These are phyloP conservation scores for Ia io DNA, from an alignment of 2,113 vertebrate genomes.

Conservation along the genomic window DNA sequence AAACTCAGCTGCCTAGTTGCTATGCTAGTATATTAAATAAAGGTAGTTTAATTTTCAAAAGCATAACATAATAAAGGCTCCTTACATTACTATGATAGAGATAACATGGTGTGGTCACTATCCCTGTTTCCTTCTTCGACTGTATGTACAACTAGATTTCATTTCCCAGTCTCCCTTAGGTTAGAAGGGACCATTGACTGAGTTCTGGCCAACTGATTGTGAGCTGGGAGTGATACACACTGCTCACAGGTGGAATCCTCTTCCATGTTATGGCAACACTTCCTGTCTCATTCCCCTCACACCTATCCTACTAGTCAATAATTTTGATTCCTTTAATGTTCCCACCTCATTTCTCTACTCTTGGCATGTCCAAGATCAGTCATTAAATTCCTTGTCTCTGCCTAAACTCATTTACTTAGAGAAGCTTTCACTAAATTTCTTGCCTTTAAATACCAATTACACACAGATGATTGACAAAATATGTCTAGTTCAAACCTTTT, in stretches of 20 bases:
- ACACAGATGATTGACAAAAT: background rate
- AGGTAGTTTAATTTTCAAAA: background rate
- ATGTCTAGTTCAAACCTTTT: background rate
- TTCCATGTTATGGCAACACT: background rate
- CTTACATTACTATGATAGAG: background rate
- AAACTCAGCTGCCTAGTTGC: background rate
- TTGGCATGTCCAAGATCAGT: background rate
- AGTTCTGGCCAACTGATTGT: background rate
- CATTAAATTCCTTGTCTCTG: background rate
- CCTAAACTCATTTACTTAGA: background rate
- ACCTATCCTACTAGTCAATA: background rate
- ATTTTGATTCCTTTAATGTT: background rate
- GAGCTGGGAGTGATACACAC: background rate
- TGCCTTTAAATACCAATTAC: background rate
- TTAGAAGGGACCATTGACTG: background rate
- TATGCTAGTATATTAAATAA: background rate
- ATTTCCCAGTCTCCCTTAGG: background rate
- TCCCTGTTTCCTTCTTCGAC: background rate
- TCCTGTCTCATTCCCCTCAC: background rate
- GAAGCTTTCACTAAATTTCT: background rate
- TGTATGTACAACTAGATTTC: background rate
- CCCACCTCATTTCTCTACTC: accelerated
- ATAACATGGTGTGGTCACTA: background rate
- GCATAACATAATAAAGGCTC: background rate
- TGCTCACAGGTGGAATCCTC: background rate